Percentiles rank a stretch among this genome's conserved stretches.
phyloP scores from a whole-genome alignment of 2,888 invertebrate species.

The Pycnomerus fuliginosus region DNA sequence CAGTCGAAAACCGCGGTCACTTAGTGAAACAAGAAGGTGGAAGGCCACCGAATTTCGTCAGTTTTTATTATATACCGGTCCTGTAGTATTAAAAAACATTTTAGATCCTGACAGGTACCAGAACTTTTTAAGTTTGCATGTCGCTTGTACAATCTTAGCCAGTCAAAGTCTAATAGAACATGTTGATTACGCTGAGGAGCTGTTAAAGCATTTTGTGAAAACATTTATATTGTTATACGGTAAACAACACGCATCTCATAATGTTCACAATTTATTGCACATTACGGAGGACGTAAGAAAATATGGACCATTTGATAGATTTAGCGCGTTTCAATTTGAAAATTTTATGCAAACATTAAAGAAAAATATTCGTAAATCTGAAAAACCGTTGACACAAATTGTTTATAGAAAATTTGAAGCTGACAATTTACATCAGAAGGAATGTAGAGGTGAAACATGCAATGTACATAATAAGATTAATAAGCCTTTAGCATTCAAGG shows the following conservation, averaged over 20 bases:
- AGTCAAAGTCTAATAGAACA: neutral
- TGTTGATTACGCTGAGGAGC: slow-evolving; percentile 1
- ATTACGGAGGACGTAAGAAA: slow-evolving; percentile 7
- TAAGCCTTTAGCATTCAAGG: neutral
- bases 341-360: slow-evolving; percentile 5
- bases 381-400: neutral
- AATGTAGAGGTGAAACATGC: neutral
- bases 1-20: neutral
- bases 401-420: neutral
- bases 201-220: slow-evolving; percentile 4
- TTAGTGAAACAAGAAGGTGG: neutral
- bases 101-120: neutral
- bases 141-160: neutral
- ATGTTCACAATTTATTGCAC: slow-evolving; percentile 28
- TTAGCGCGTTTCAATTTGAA: slow-evolving; percentile 7
- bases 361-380: neutral
- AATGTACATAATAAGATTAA: neutral
- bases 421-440: neutral
- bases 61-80: slow-evolving; percentile 6
- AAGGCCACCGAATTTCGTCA: slow-evolving; percentile 5
- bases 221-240: slow-evolving; percentile 7
- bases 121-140: neutral
- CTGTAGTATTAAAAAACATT: neutral
- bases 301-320: slow-evolving; percentile 2
- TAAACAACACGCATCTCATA: slow-evolving; percentile 16